Percentiles rank a stretch among this genome's conserved stretches.
Conservation (phyloP, 1,140 invertebrate species). For the Hirudo medicinalis region DNA sequence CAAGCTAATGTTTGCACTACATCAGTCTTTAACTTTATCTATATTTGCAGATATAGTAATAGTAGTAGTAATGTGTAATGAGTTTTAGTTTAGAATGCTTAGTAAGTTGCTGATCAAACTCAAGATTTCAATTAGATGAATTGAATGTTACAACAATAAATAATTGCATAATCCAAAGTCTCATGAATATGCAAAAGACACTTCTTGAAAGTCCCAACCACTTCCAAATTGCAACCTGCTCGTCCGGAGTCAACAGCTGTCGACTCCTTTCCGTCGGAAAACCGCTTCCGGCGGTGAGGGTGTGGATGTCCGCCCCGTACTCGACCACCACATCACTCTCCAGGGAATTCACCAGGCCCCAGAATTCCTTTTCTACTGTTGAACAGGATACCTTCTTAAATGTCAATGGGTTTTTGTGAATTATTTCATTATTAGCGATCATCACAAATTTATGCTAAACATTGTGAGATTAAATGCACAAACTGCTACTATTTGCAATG, state of each 20-base stretch:
- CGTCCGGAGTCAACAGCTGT: slow-evolving; percentile 40
- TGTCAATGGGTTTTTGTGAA: not conserved
- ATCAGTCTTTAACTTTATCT: too few relatives aligned
- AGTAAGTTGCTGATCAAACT: too few relatives aligned
- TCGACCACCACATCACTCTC: slow-evolving; percentile 95
- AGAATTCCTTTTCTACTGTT: slow-evolving; percentile 90
- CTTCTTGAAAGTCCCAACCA: too few relatives aligned
- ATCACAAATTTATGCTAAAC: not conserved
- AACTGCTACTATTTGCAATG: too few relatives aligned
- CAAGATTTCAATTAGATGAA: not conserved
- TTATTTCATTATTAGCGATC: not conserved
- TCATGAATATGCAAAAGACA: too few relatives aligned
- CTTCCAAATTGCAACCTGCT: slow-evolving; percentile 37
- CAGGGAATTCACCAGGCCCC: slow-evolving; percentile 88
- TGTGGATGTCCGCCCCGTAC: slow-evolving; percentile 96
- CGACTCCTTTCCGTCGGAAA: slow-evolving; percentile 77
- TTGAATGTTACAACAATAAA: not conserved
- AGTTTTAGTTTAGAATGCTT: too few relatives aligned
- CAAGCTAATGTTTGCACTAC: too few relatives aligned
- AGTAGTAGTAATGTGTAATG: too few relatives aligned
- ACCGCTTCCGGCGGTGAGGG: slow-evolving; percentile 95
- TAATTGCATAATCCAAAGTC: too few relatives aligned
- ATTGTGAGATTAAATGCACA: too few relatives aligned
- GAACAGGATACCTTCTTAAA: slow-evolving; percentile 34
- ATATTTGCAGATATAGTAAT: too few relatives aligned